These are phyloP conservation scores for Muntiacus reevesi DNA, from an alignment of 2,113 vertebrate genomes.

Conservation along the genomic window DNA sequence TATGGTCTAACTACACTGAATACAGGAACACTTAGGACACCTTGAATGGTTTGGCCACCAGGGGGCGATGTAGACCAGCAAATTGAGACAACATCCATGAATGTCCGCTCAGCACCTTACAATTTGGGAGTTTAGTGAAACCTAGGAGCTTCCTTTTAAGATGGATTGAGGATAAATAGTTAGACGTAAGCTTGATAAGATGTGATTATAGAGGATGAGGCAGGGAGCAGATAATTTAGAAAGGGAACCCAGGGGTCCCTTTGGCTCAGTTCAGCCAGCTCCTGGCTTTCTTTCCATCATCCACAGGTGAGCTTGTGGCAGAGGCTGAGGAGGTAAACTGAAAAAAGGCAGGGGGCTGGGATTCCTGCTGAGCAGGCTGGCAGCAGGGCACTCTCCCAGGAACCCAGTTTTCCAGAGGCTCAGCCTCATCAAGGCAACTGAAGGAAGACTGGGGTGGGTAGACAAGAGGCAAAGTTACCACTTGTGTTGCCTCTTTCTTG, in stretches of 20 bases:
- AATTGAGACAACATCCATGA: not conserved
- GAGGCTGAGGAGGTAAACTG: not conserved
- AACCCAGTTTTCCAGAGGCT: not conserved
- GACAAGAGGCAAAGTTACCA: not conserved
- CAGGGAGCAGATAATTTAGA: no score
- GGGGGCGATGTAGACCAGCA: constrained; percentile 66
- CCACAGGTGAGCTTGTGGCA: not conserved
- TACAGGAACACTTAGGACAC: not conserved
- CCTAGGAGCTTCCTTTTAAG: not conserved
- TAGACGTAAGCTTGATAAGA: not conserved
- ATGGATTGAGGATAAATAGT: not conserved
- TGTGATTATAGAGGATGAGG: not conserved
- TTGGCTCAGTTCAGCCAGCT: not conserved
- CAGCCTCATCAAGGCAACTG: not conserved
- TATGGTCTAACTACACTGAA: not conserved
- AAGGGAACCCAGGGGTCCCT: not conserved
- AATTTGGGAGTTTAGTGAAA: not conserved
- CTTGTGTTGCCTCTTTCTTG: not conserved
- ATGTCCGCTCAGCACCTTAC: rapidly evolving
- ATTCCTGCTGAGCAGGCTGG: not conserved
- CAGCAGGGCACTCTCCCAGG: not conserved
- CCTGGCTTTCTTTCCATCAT: not conserved
- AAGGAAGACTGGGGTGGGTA: not conserved
- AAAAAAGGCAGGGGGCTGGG: not conserved
- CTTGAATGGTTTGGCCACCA: constrained; percentile 63